Evolutionary conservation across 2,888 invertebrate genomes (phyloP).

Genomic region (Tetheella fluctuosa): DNA sequence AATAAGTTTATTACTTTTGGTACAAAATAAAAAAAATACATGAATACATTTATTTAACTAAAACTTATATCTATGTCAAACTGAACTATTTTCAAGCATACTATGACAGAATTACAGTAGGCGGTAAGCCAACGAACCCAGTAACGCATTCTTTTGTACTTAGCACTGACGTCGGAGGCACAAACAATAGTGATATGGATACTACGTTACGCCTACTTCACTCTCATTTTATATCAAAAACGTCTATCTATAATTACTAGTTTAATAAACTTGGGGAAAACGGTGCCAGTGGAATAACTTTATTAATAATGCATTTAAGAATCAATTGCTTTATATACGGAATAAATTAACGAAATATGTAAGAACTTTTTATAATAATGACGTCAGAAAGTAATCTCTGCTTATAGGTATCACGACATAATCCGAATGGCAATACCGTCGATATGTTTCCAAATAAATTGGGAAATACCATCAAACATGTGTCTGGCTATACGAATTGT

Average conservation of each 20-base stretch:
- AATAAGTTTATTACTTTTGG: too few species aligned
- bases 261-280: conserved; percentile 1
- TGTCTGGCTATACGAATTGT: too few species aligned
- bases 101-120: neutral
- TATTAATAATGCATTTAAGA: neutral
- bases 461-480: too few species aligned
- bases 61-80: too few species aligned
- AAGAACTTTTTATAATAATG: too few species aligned
- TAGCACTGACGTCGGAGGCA: neutral
- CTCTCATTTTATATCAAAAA: neutral
- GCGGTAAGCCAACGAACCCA: conserved; percentile 9
- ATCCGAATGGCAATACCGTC: too few species aligned
- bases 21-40: too few species aligned
- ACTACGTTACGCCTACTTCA: neutral
- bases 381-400: too few species aligned
- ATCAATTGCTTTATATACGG: neutral
- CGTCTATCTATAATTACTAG: conserved; percentile 8
- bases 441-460: too few species aligned
- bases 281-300: neutral
- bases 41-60: too few species aligned
- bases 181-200: conserved; percentile 5
- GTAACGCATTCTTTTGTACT: neutral
- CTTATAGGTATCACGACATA: too few species aligned
- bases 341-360: too few species aligned
- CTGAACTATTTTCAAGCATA: neutral